phyloP scores from a whole-genome alignment of 2,888 invertebrate species.

The Luperina nickerlii region DNA sequence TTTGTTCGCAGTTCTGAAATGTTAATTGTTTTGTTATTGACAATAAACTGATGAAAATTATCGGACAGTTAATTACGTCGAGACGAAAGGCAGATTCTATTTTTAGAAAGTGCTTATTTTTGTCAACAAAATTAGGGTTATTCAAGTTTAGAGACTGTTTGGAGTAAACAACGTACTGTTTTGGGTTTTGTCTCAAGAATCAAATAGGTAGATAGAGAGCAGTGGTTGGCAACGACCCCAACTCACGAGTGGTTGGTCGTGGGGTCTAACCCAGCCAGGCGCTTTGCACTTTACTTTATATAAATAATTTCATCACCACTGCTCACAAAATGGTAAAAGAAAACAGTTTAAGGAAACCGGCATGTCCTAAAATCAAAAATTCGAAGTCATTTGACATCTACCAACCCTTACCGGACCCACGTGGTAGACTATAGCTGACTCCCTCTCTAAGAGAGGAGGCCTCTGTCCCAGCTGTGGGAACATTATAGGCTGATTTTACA shows the following conservation, averaged over 20 bases:
- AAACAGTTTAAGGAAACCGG: not conserved
- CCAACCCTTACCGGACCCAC: not conserved
- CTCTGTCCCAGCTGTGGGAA: not conserved
- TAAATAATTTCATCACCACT: not conserved
- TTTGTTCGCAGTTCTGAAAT: constrained; percentile 50
- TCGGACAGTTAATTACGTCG: not conserved
- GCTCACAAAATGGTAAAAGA: not conserved
- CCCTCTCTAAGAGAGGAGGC: not conserved
- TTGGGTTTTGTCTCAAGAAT: constrained; percentile 5
- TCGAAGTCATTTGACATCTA: not conserved
- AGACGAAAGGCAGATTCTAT: not conserved
- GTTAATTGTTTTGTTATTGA: constrained; percentile 56
- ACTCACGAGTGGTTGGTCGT: not conserved
- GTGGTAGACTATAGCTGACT: not conserved
- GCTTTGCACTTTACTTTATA: not conserved
- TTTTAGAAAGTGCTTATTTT: constrained; percentile 6
- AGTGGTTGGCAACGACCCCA: not conserved
- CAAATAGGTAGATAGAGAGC: not conserved
- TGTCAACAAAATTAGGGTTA: not conserved
- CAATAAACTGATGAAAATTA: constrained; percentile 27
- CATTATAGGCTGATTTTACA: not conserved
- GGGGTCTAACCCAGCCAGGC: not conserved
- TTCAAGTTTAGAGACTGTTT: not conserved
- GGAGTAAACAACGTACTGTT: constrained; percentile 16
- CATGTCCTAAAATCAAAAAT: not conserved